phyloP scores from a whole-genome alignment of 1,140 invertebrate genomes.

The Akabosia matsudoensis region DNA sequence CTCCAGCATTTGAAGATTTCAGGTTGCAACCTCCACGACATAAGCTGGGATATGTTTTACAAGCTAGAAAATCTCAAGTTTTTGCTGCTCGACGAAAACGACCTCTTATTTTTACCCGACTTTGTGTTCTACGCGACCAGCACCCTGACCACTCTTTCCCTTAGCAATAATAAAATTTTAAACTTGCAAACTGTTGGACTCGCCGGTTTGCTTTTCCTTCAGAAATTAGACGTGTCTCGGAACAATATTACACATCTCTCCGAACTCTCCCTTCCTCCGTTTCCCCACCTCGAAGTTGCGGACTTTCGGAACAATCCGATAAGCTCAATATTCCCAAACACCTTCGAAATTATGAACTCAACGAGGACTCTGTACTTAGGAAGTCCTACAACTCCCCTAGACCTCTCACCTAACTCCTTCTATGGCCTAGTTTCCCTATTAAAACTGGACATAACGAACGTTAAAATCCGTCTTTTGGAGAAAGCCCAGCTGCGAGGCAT shows the following conservation, averaged over 20 bases:
- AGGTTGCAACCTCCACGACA: constrained; percentile 59
- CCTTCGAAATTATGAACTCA: constrained; percentile 68
- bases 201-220: constrained; percentile 62
- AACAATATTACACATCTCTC: constrained; percentile 67
- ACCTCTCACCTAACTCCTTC: constrained; percentile 62
- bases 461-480: constrained; percentile 59
- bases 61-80: constrained; percentile 59
- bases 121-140: constrained; percentile 67
- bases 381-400: constrained; percentile 54
- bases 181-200: constrained; percentile 64
- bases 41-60: constrained; percentile 69
- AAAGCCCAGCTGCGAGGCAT: constrained; percentile 62
- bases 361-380: constrained; percentile 63
- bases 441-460: constrained; percentile 58
- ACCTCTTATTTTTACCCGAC: constrained; percentile 62
- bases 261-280: constrained; percentile 66
- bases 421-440: constrained; percentile 58
- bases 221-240: constrained; percentile 62
- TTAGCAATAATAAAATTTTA: constrained; percentile 62
- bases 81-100: constrained; percentile 62
- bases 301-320: constrained; percentile 67
- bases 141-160: constrained; percentile 60
- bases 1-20: constrained; percentile 60
- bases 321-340: constrained; percentile 63
- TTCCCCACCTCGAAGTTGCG: constrained; percentile 60